A percentile compares a stretch with the other conserved stretches of the same genome.
These are phyloP conservation scores for Nyctibius bracteatus DNA, from an alignment of 2,113 vertebrate genomes.

Conservation along the genomic window DNA sequence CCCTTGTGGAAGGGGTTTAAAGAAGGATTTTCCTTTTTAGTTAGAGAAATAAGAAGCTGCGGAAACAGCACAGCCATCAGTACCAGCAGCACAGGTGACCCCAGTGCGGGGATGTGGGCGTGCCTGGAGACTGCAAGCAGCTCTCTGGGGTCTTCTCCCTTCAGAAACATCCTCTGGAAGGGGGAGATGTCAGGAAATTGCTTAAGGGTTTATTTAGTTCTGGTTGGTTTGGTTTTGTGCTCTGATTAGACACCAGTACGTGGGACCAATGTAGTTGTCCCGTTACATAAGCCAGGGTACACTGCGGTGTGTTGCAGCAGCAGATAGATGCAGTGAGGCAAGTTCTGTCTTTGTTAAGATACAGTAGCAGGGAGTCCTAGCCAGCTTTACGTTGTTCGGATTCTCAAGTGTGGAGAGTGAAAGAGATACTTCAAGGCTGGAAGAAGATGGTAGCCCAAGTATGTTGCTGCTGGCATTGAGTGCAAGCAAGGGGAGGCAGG, in stretches of 20 bases:
- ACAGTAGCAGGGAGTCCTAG: not conserved
- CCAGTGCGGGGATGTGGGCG: fast-evolving
- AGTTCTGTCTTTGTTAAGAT: not conserved
- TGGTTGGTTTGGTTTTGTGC: not conserved
- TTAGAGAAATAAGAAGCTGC: not conserved
- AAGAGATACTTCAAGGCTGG: not conserved
- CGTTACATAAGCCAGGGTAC: not conserved
- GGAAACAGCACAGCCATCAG: not conserved
- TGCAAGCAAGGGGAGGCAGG: not conserved
- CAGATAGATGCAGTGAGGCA: not conserved
- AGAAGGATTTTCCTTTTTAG: not conserved
- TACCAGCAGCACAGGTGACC: not conserved
- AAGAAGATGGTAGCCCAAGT: not conserved
- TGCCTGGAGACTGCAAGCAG: not conserved
- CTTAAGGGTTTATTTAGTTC: not conserved
- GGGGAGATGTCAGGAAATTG: not conserved
- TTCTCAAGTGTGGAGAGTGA: not conserved
- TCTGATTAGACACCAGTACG: fast-evolving
- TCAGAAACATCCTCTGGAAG: not conserved
- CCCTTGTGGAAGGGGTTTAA: not conserved
- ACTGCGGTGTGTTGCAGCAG: fast-evolving
- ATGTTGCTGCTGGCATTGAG: not conserved
- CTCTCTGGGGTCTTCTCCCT: not conserved
- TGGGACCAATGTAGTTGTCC: not conserved
- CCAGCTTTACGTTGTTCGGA: not conserved